phyloP scores from a whole-genome alignment of 1,140 invertebrate species.

The Macrosteles quadrilineatus region DNA sequence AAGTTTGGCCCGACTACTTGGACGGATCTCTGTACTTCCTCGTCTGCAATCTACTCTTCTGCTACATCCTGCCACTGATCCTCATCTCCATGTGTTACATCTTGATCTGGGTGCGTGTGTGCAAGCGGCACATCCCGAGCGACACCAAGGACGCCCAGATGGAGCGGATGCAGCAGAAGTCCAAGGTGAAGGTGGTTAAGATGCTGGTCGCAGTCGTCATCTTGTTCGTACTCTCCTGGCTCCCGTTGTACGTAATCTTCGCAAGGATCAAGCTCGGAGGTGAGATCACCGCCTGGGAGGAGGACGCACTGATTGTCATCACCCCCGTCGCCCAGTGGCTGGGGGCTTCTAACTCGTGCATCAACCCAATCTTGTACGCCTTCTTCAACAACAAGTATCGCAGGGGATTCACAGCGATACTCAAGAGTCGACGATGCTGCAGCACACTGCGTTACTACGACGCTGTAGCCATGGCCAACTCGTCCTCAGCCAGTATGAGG shows the following conservation, averaged over 20 bases:
- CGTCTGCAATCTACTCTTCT: slow-evolving; percentile 84
- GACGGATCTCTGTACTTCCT: slow-evolving; percentile 85
- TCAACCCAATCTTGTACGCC: slow-evolving; percentile 97
- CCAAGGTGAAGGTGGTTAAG: slow-evolving; percentile 93
- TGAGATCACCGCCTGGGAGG: slow-evolving; percentile 68
- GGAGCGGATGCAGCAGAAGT: slow-evolving; percentile 88
- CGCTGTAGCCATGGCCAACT: slow-evolving; percentile 74
- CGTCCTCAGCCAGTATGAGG: slow-evolving; percentile 73
- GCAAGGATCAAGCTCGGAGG: slow-evolving; percentile 81
- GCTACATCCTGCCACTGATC: slow-evolving; percentile 90
- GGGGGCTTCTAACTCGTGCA: slow-evolving; percentile 93
- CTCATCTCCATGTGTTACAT: slow-evolving; percentile 91
- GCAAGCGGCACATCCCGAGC: slow-evolving; percentile 81
- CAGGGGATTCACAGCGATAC: slow-evolving; percentile 86
- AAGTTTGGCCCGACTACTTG: slow-evolving; percentile 80
- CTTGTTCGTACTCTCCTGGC: slow-evolving; percentile 92
- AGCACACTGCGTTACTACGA: slow-evolving; percentile 79
- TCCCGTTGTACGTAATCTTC: slow-evolving; percentile 91
- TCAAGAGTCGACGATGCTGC: slow-evolving; percentile 81
- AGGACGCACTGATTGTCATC: slow-evolving; percentile 75
- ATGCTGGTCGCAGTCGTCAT: slow-evolving; percentile 96
- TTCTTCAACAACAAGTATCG: slow-evolving; percentile 97
- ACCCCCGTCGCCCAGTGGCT: slow-evolving; percentile 95
- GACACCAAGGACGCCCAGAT: slow-evolving; percentile 90
- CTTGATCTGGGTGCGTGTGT: slow-evolving; percentile 91